Evolutionary conservation across 2,113 vertebrate genomes (phyloP).

Genomic region (Ardeotis arabs): DNA sequence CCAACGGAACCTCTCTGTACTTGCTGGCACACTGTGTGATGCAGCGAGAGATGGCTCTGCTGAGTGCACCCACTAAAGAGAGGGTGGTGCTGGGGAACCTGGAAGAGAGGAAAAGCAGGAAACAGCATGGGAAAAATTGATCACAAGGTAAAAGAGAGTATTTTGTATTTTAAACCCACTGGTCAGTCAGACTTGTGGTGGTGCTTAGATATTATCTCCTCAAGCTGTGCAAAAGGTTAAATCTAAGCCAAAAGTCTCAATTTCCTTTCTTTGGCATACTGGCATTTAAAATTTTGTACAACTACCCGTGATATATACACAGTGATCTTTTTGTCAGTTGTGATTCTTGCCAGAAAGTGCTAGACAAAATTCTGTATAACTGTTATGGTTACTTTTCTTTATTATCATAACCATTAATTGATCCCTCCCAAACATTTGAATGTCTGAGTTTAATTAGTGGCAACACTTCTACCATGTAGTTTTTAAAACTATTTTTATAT

Average conservation of each 20-base stretch:
- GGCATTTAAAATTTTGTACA: not conserved
- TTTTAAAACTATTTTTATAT: not conserved
- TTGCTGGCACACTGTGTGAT: not conserved
- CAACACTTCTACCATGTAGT: not conserved
- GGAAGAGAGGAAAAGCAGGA: not conserved
- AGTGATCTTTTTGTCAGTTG: not conserved
- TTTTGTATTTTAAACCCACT: not conserved
- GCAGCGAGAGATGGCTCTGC: not conserved
- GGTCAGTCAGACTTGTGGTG: not conserved
- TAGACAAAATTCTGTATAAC: not conserved
- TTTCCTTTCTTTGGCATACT: not conserved
- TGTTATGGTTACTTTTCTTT: not conserved
- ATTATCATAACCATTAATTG: not conserved
- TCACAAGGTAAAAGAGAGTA: not conserved
- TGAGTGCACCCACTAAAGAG: not conserved
- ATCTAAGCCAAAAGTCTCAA: not conserved
- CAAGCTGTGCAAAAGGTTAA: not conserved
- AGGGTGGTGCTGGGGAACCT: not conserved
- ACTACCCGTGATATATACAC: not conserved
- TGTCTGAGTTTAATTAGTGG: not conserved
- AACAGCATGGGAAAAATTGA: not conserved
- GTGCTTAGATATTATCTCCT: not conserved
- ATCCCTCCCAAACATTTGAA: not conserved
- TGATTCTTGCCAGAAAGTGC: not conserved
- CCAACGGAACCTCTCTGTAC: not conserved